phyloP scores from a whole-genome alignment of 2,113 vertebrate species.

The Ariopsis seemanni region DNA sequence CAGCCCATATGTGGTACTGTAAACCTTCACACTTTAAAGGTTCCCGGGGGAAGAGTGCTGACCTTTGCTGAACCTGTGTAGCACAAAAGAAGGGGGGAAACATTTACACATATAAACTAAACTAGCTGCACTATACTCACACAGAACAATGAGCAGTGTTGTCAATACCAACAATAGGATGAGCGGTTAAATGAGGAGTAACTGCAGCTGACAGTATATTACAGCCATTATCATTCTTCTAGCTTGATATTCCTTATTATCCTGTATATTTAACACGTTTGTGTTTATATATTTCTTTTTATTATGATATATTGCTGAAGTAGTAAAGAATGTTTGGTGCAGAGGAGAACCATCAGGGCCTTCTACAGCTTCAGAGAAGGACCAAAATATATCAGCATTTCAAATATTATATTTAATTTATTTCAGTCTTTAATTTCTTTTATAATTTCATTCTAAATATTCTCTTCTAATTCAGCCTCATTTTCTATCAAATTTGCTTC shows the following conservation, averaged over 20 bases:
- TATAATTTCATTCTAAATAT: no score
- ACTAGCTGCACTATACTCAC: slow-evolving; percentile 66
- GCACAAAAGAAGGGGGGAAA: slow-evolving; percentile 73
- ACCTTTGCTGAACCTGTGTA: slow-evolving; percentile 70
- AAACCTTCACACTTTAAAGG: slow-evolving; percentile 72
- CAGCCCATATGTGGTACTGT: slow-evolving; percentile 76
- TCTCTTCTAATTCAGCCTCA: no score
- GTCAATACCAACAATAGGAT: slow-evolving; percentile 14
- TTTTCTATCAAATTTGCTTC: no score
- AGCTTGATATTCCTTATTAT: not conserved
- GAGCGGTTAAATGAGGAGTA: slow-evolving; percentile 6
- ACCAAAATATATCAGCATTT: no score
- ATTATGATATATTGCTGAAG: not conserved
- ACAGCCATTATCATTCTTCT: slow-evolving; percentile 1
- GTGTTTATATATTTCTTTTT: not conserved
- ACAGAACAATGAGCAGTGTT: slow-evolving; percentile 65
- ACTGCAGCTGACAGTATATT: not conserved
- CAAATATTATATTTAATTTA: no score
- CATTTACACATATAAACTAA: slow-evolving; percentile 75
- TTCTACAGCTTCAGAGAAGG: no score
- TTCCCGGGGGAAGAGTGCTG: slow-evolving; percentile 73
- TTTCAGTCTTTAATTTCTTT: no score
- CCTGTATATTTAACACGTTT: not conserved
- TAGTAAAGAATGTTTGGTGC: slow-evolving; percentile 2
- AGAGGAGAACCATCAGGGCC: no score